Evolutionary conservation across 2,113 vertebrate genomes (phyloP).

Genomic region (Neogobius melanostomus): DNA sequence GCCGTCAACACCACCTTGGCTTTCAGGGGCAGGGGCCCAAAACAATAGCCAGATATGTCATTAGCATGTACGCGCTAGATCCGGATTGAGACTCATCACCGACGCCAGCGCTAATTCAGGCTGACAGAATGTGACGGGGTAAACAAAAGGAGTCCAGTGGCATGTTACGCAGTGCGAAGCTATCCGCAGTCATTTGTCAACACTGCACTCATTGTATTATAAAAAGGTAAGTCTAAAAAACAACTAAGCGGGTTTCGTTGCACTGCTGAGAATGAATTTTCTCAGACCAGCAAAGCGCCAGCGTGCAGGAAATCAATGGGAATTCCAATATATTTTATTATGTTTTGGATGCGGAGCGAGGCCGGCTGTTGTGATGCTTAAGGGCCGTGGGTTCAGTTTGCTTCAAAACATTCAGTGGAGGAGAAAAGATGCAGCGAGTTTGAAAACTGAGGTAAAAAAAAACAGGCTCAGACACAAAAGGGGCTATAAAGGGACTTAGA

Average conservation of each 20-base stretch:
- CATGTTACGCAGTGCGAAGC: slow-evolving; percentile 41
- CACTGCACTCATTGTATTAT: slow-evolving; percentile 45
- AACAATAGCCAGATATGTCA: slow-evolving; percentile 56
- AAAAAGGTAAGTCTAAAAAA: slow-evolving; percentile 46
- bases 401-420: slow-evolving; percentile 12
- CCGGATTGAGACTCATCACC: slow-evolving; percentile 49
- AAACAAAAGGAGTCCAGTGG: slow-evolving; percentile 57
- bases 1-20: slow-evolving; percentile 24
- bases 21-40: slow-evolving; percentile 18
- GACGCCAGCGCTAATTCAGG: slow-evolving; percentile 37
- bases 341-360: slow-evolving; percentile 35
- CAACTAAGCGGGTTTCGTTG: slow-evolving; percentile 41
- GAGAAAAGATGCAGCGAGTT: slow-evolving; percentile 17
- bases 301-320: slow-evolving; percentile 36
- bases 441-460: slow-evolving; percentile 18
- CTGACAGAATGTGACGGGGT: slow-evolving; percentile 56
- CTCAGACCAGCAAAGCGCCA: slow-evolving; percentile 33
- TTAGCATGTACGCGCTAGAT: slow-evolving; percentile 40
- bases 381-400: slow-evolving; percentile 30
- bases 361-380: slow-evolving; percentile 36
- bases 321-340: slow-evolving; percentile 33
- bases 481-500: too few species aligned
- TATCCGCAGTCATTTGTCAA: slow-evolving; percentile 49
- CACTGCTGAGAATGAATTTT: slow-evolving; percentile 43
- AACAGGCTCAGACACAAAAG: not conserved